Evolutionary conservation across 1,140 invertebrate genomes (phyloP).

Genomic region (Trachymyrmex cornetzi): DNA sequence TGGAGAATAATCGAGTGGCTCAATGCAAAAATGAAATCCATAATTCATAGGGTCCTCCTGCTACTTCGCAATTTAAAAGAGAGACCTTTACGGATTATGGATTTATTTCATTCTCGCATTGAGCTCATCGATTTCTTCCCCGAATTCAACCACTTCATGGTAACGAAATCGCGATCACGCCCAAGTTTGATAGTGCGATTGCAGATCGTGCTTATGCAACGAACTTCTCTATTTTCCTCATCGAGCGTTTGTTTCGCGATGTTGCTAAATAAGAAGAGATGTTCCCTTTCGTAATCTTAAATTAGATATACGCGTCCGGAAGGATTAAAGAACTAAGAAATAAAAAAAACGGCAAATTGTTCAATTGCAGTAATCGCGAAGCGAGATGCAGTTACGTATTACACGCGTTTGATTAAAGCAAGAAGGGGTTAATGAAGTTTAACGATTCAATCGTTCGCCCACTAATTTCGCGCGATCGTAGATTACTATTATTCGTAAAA

Average conservation of each 20-base stretch:
- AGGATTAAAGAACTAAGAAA: neutral
- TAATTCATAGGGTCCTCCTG: neutral
- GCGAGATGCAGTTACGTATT: neutral
- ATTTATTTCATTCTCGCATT: neutral
- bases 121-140: neutral
- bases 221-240: neutral
- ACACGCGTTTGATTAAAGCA: neutral
- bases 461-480: neutral
- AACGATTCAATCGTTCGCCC: neutral
- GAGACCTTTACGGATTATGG: neutral
- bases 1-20: neutral
- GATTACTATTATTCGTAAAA: neutral
- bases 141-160: neutral
- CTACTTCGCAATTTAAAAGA: neutral
- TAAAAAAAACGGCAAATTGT: neutral
- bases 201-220: neutral
- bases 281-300: neutral
- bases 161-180: neutral
- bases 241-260: neutral
- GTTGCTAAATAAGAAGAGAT: neutral
- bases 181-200: neutral
- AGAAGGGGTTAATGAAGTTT: neutral
- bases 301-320: neutral
- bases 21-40: constrained; percentile 7
- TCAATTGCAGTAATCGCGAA: neutral